These are phyloP conservation scores for Diogma glabrata DNA, from an alignment of 2,888 invertebrate genomes.

Conservation along the genomic window DNA sequence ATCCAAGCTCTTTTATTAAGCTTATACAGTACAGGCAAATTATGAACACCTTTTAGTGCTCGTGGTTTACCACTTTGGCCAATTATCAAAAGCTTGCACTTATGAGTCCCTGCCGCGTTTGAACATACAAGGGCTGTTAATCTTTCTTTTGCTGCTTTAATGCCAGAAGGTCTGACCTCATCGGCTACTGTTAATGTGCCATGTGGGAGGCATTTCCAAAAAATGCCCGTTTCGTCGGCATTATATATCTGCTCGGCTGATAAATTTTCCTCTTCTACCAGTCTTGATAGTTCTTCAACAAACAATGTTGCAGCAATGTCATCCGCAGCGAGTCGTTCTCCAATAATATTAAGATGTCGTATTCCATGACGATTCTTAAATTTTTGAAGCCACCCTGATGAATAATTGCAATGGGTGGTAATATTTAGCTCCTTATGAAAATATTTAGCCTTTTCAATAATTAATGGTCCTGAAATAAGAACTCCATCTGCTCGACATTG, in stretches of 20 bases:
- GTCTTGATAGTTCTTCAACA: background rate
- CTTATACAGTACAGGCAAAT: background rate
- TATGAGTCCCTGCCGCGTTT: background rate
- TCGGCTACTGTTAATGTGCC: background rate
- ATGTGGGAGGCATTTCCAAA: constrained; percentile 1
- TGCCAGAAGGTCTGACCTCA: too few relatives aligned
- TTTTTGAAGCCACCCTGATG: too few relatives aligned
- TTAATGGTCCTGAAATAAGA: background rate
- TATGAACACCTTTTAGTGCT: background rate
- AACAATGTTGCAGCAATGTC: constrained; percentile 1
- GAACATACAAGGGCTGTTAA: constrained; percentile 3
- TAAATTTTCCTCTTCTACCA: background rate
- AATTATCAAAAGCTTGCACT: background rate
- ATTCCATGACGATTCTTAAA: background rate
- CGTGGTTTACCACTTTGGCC: background rate
- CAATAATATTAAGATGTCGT: background rate
- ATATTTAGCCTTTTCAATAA: background rate
- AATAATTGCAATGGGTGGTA: background rate
- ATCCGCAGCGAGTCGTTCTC: background rate
- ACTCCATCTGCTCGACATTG: background rate
- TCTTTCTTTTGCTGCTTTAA: too few relatives aligned
- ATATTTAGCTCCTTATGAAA: background rate
- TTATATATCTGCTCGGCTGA: too few relatives aligned
- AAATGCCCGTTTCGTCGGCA: too few relatives aligned
- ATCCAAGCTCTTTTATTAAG: background rate